Conservation (phyloP, 2,797 vertebrate species). For the Coendou prehensilis region DNA sequence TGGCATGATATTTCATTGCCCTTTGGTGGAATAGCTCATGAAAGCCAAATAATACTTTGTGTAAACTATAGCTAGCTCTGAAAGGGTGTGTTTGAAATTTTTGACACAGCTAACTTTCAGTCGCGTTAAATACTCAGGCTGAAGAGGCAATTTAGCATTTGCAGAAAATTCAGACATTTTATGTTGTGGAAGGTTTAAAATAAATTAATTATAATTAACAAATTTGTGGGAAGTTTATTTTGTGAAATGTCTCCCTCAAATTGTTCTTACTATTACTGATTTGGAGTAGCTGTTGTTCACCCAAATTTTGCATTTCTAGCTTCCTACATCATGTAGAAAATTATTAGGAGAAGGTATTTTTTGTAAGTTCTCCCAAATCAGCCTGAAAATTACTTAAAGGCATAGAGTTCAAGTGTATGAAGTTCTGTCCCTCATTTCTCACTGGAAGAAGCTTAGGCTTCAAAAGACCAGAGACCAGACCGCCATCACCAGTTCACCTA, state of each 20-base stretch:
- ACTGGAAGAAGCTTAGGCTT: slow-evolving; percentile 1
- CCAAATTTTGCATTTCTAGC: neutral
- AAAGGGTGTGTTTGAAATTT: slow-evolving; percentile 69
- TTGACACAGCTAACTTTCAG: slow-evolving; percentile 67
- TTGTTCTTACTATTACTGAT: neutral
- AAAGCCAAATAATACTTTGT: slow-evolving; percentile 81
- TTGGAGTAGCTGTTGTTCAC: neutral
- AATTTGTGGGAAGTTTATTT: neutral
- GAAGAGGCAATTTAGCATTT: slow-evolving; percentile 51
- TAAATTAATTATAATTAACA: slow-evolving; percentile 30
- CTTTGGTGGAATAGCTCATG: slow-evolving; percentile 75
- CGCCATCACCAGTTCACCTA: neutral
- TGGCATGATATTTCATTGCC: slow-evolving; percentile 82
- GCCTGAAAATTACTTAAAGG: neutral
- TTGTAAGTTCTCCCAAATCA: slow-evolving; percentile 12
- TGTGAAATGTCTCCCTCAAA: neutral
- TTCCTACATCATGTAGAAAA: neutral
- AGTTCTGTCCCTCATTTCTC: neutral
- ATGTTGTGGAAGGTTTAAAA: slow-evolving; percentile 18
- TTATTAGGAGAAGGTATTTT: neutral
- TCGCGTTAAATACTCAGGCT: slow-evolving; percentile 51
- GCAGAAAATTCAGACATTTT: slow-evolving; percentile 26
- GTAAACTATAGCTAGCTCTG: slow-evolving; percentile 73
- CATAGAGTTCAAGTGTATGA: neutral
- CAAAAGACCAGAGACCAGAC: neutral